phyloP scores from a whole-genome alignment of 1,140 invertebrate species.

The Musca vetustissima region DNA sequence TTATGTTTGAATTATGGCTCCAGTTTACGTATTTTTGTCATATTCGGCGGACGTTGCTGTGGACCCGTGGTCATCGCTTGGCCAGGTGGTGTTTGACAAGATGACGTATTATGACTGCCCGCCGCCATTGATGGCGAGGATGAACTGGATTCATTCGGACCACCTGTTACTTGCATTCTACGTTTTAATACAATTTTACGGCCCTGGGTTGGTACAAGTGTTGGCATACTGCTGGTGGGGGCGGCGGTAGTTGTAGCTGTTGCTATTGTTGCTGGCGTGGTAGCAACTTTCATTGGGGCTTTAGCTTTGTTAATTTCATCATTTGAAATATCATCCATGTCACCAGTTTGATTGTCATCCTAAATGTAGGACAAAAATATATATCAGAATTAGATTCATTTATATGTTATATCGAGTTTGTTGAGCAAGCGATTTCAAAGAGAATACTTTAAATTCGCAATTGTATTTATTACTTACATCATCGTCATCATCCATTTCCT shows the following conservation, averaged over 20 bases:
- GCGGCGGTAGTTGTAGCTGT: conserved; percentile 16
- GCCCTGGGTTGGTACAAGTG: conserved; percentile 32
- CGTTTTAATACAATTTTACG: conserved; percentile 44
- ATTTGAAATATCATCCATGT: conserved; percentile 40
- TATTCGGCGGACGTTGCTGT: not conserved
- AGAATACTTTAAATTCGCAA: too few species aligned
- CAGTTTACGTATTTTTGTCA: conserved; percentile 22
- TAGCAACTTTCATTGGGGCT: conserved; percentile 14
- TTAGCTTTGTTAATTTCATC: conserved; percentile 35
- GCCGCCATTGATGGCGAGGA: not conserved
- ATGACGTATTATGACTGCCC: not conserved
- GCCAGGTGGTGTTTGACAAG: not conserved
- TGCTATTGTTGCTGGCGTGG: conserved; percentile 22
- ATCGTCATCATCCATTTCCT: conserved; percentile 40
- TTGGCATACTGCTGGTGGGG: conserved; percentile 28
- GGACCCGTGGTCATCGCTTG: too few species aligned
- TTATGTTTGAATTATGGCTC: conserved; percentile 1
- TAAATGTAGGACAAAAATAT: conserved; percentile 27
- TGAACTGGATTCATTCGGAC: not conserved
- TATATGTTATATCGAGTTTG: too few species aligned
- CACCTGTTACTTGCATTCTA: conserved; percentile 30
- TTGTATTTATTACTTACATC: conserved; percentile 24
- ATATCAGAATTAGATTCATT: too few species aligned
- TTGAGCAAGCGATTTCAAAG: too few species aligned
- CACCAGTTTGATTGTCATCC: conserved; percentile 35